Percentiles rank a stretch among this genome's conserved stretches.
Conservation (phyloP, 1,140 invertebrate genomes). For the Subanguina moxae region DNA sequence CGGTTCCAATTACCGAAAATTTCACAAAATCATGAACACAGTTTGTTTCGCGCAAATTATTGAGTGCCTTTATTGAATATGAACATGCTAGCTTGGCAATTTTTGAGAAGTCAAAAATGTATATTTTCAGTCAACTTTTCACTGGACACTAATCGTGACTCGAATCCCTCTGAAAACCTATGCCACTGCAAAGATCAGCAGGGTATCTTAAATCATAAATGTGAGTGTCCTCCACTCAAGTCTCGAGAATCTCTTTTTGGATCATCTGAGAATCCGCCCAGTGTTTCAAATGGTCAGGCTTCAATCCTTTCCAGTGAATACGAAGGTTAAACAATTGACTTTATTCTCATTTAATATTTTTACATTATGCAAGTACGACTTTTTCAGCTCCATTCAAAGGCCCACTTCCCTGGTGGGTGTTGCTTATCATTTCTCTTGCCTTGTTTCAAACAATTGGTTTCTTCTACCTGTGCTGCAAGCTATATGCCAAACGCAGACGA, state of each 20-base stretch:
- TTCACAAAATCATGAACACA: too few species aligned
- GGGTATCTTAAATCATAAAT: background rate
- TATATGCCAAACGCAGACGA: conserved; percentile 18
- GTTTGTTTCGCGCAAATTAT: too few species aligned
- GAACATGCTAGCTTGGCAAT: too few species aligned
- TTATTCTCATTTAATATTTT: background rate
- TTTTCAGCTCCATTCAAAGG: background rate
- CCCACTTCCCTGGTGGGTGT: conserved; percentile 27
- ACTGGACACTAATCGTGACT: too few species aligned
- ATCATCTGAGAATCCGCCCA: background rate
- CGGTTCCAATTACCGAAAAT: too few species aligned
- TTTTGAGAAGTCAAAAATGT: background rate
- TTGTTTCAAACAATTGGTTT: conserved; percentile 20
- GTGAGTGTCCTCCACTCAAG: background rate
- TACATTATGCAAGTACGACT: background rate
- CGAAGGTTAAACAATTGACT: background rate
- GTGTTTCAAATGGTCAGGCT: background rate
- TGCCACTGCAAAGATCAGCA: background rate
- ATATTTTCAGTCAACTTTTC: background rate
- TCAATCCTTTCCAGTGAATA: background rate
- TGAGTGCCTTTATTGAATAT: too few species aligned
- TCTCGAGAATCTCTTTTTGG: background rate
- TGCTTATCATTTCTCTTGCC: conserved; percentile 28
- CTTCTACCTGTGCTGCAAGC: conserved; percentile 26
- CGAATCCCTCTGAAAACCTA: too few species aligned